Evolutionary conservation across 2,113 vertebrate species (phyloP), one percentile per base, ranked within the genome.

Genomic region (Hypocryptadius cinnamomeus): DNA sequence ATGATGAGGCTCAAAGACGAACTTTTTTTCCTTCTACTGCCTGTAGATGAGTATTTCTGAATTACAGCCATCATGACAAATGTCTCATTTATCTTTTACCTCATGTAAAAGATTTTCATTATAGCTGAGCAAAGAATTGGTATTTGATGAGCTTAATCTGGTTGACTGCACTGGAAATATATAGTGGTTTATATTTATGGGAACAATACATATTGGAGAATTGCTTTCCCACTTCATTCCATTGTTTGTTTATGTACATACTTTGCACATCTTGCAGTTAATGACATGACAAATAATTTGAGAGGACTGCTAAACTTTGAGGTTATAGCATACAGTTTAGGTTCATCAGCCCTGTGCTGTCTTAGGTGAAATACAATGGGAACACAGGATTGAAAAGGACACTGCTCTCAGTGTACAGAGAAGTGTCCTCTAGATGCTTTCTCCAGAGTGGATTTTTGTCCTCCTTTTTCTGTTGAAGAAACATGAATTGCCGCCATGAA

Each of bases 131-230:
- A 94, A 92, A 82, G 70, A 65, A 89, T 42, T 81, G 66, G 8
- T 95, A 79, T 92, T 94, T 94, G 61, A 91, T 87, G 57, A 91
- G 45, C 37, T 79, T 90, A 79, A 84, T 82, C 45, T 89, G 45
- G 4, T 14, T 91, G 37, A 45, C 42, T 40, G 35, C 18, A 15
- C 35, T 87, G 71, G 50, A 89, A 87, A 85, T 40, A 69, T 37
- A 42, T 40, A 51, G 53, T 31, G 23, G 40, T 72, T 82, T 79
- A 37, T 87, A 79, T 92, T 89, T 89, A 91, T 79, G 22, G 71
- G 54, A 69, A 42, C 57, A 85, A 45, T 60, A 65, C 12, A 56
- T 60, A 79, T 63, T 72, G 64, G 12, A 16, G 74, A 79, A n/a
- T 57, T 91, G 31, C 37, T 79, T 89, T 95, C 33, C n/a, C 50